Evolutionary conservation across 2,888 invertebrate species (phyloP).

Genomic region (Caenorhabditis auriculariae): DNA sequence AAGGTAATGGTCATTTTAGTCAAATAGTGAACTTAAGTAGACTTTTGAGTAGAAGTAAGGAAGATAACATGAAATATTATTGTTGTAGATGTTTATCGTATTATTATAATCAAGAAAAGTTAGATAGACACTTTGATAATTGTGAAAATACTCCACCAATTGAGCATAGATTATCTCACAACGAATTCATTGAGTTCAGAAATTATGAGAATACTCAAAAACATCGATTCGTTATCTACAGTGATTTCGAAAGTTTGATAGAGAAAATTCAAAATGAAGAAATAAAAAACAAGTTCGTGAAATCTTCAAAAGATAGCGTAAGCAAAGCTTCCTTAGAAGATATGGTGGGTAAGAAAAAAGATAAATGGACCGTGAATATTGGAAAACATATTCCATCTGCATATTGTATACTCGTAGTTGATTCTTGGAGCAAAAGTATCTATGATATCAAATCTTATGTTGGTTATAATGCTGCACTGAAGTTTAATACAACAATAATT

Average conservation of each 20-base stretch:
- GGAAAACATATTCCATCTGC: conserved; percentile 32
- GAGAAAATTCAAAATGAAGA: conserved; percentile 4
- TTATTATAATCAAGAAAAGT: conserved; percentile 16
- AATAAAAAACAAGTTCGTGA: too few relatives aligned
- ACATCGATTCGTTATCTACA: conserved; percentile 30
- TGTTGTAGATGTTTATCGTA: conserved; percentile 23
- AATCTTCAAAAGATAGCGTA: too few relatives aligned
- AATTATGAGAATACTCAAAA: conserved; percentile 33
- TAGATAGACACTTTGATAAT: conserved; percentile 28
- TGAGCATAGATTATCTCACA: conserved; percentile 12
- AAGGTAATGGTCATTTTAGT: conserved; percentile 23
- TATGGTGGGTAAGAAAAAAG: conserved; percentile 12
- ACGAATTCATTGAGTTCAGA: conserved; percentile 24
- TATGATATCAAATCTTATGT: conserved; percentile 10
- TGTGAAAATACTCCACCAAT: conserved; percentile 31
- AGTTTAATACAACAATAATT: conserved; percentile 21
- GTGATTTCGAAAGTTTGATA: conserved; percentile 30
- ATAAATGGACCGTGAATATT: conserved; percentile 21
- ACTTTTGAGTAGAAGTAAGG: conserved; percentile 12
- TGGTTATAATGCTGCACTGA: conserved; percentile 7
- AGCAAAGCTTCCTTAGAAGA: too few relatives aligned
- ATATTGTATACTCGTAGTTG: conserved; percentile 29
- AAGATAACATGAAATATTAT: conserved; percentile 23
- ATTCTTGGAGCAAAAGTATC: conserved; percentile 14
- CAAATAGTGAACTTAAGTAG: conserved; percentile 27